Evolutionary conservation across 92 coral and sea anemone species (phyloP).

Genomic region (Ricordea florida): DNA sequence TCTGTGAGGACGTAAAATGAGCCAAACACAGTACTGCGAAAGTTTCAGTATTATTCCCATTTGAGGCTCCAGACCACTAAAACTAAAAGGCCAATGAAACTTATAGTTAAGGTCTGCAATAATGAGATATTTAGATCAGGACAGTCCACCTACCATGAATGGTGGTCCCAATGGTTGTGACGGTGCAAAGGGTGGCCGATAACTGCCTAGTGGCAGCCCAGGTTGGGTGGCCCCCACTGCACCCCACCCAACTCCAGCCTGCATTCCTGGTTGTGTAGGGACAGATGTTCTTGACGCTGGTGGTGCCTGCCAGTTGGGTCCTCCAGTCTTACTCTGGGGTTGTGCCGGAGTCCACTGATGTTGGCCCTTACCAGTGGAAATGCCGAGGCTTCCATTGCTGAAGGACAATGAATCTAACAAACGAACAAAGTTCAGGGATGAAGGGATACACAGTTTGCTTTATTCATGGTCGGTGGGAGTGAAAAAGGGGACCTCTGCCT

Average conservation of each 20-base stretch:
- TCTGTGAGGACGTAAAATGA: neutral
- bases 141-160: conserved; percentile 52
- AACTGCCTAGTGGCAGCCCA: conserved; percentile 59
- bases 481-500: too few species aligned
- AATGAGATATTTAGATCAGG: neutral
- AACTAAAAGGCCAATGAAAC: neutral
- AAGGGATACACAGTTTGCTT: neutral
- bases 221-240: conserved; percentile 19
- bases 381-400: conserved; percentile 57
- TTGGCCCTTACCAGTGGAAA: conserved; percentile 61
- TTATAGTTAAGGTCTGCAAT: too few species aligned
- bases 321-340: conserved; percentile 95
- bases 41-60: neutral
- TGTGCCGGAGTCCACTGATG: conserved; percentile 97
- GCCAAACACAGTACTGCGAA: neutral
- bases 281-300: conserved; percentile 66
- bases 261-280: conserved; percentile 37
- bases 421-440: neutral
- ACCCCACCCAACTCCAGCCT: conserved; percentile 45
- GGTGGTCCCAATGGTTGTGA: conserved; percentile 80
- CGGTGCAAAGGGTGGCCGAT: conserved; percentile 65
- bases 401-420: conserved; percentile 61
- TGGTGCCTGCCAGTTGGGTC: conserved; percentile 91
- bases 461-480: neutral
- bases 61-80: too few species aligned